Conservation (phyloP, 92 coral and sea anemone genomes). For the Actinernus sp. region DNA sequence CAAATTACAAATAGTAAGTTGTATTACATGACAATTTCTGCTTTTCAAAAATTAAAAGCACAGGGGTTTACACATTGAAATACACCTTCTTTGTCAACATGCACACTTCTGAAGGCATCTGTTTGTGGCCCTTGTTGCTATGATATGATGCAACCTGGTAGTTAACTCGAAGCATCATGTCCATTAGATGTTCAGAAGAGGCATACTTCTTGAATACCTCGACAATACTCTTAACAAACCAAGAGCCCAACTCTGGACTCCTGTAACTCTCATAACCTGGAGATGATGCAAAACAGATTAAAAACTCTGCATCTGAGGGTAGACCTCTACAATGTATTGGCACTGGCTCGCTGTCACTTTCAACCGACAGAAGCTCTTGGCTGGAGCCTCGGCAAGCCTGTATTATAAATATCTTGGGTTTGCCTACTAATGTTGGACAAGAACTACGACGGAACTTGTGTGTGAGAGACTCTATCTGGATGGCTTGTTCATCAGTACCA, state of each 20-base stretch:
- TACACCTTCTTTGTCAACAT: slow-evolving; percentile 82
- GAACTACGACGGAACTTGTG: slow-evolving; percentile 60
- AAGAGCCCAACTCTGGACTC: slow-evolving; percentile 65
- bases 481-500: slow-evolving; percentile 72
- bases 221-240: slow-evolving; percentile 75
- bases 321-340: slow-evolving; percentile 43
- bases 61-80: too few relatives aligned
- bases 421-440: slow-evolving; percentile 71
- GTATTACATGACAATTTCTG: neutral
- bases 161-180: slow-evolving; percentile 89
- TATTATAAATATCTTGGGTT: slow-evolving; percentile 87
- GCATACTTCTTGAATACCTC: slow-evolving; percentile 63
- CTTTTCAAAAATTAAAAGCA: neutral
- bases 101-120: slow-evolving; percentile 91
- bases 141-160: slow-evolving; percentile 52
- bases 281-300: slow-evolving; percentile 85
- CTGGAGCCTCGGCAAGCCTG: slow-evolving; percentile 90
- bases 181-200: slow-evolving; percentile 79
- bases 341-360: slow-evolving; percentile 81
- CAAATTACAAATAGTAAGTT: neutral
- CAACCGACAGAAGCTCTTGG: slow-evolving; percentile 48
- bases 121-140: slow-evolving; percentile 67
- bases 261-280: slow-evolving; percentile 85
- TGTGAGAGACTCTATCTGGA: slow-evolving; percentile 83
- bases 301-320: slow-evolving; percentile 88